Evolutionary conservation across 2,888 invertebrate species (phyloP), one percentile per base, ranked within the genome.

Genomic region (Lasioglossum malachurum): DNA sequence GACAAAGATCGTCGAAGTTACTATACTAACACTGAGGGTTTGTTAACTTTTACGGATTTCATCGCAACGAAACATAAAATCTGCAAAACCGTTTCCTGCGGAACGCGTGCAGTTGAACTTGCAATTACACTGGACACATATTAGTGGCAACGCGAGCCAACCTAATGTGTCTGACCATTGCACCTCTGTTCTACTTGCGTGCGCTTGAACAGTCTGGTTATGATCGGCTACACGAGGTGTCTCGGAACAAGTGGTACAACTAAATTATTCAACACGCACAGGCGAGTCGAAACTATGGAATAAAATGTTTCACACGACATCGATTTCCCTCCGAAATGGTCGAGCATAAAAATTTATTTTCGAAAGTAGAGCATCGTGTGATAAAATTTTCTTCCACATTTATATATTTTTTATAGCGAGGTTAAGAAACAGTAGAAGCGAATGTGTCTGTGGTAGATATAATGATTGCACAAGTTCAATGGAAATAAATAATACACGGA

Each of bases 191-290:
- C 69, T 35, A 69, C 69, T 69, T 69, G 35, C 69, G 38, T 38
- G 69, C 23, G 69, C 31, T 69, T 38, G 38, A 38, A 69, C 23
- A 69, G 69, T 38, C 69, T 19, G 69, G 31, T 31, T 38, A 35
- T 69, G 31, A 69, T 69, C 38, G 31, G 31, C 64, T 31, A 31
- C 31, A 64, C 27, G 31, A 64, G 31, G 64, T 64, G 64, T 64
- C 64, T n/a, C 57, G 57, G 31, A 64, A 64, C 64, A 64, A 64
- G 64, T 16, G 64, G 31, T 31, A 64, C 64, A 31, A 64, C 64
- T 31, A 64, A 64, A 31, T 64, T 31, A 64, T 27, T 64, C 64
- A 64, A 31, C 64, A 73, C 16, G 31, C 64, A 31, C 16, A 31
- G 64, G 64, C 31, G 2, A 27, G 64, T 64, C 7, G 27, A 27